Evolutionary conservation across 2,797 vertebrate species (phyloP).

Genomic region (Pampus argenteus): DNA sequence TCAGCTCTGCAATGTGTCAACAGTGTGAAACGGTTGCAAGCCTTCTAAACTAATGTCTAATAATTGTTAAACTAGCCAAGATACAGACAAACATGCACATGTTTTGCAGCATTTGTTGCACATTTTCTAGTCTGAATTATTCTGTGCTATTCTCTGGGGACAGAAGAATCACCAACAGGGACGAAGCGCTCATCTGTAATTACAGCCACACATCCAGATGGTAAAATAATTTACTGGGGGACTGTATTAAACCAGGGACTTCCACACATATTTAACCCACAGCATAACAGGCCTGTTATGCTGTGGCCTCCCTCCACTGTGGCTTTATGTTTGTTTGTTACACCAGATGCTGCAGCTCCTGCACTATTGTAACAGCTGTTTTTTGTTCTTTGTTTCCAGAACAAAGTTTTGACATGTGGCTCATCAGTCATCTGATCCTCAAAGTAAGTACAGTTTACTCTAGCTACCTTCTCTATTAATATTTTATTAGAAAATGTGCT

Average conservation of each 20-base stretch:
- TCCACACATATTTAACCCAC: slow-evolving; percentile 31
- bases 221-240: slow-evolving; percentile 36
- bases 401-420: not conserved
- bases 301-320: slow-evolving; percentile 16
- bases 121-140: not conserved
- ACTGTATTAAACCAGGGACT: slow-evolving; percentile 26
- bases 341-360: slow-evolving; percentile 34
- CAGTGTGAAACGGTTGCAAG: not conserved
- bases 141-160: slow-evolving; percentile 4
- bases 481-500: too few species aligned
- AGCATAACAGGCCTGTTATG: slow-evolving; percentile 15
- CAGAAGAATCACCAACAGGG: slow-evolving; percentile 8
- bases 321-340: slow-evolving; percentile 10
- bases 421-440: not conserved
- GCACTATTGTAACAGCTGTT: not conserved
- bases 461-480: too few species aligned
- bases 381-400: not conserved
- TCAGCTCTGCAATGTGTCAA: too few species aligned
- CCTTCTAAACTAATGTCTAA: not conserved
- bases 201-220: slow-evolving; percentile 39
- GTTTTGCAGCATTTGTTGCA: not conserved
- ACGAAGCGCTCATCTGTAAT: slow-evolving; percentile 16
- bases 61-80: not conserved
- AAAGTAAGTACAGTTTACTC: not conserved
- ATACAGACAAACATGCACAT: not conserved